Conservation (phyloP, 2,888 invertebrate genomes). For the Coelopa pilipes region DNA sequence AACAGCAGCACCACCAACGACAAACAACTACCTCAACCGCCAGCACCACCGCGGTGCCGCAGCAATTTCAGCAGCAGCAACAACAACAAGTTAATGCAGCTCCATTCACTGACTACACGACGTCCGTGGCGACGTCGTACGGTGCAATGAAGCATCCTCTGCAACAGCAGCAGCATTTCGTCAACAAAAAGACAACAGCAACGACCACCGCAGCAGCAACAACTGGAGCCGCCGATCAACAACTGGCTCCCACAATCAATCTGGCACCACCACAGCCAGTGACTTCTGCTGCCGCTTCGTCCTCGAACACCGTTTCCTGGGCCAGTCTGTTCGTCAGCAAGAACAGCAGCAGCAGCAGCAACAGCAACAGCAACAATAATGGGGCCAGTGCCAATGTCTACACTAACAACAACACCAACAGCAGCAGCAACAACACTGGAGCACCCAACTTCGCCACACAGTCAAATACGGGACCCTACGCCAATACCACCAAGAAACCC, state of each 20-base stretch:
- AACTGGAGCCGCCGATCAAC: constrained; percentile 29
- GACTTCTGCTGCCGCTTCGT: constrained; percentile 47
- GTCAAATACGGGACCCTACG: constrained; percentile 10
- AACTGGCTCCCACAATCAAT: constrained; percentile 48
- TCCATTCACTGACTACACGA: constrained; percentile 8
- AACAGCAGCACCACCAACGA: constrained; percentile 35
- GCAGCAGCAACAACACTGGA: too few relatives aligned
- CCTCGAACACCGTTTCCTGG: constrained; percentile 70
- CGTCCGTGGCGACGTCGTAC: neutral
- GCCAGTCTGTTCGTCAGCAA: constrained; percentile 73
- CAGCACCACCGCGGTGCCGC: constrained; percentile 67
- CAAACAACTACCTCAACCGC: constrained; percentile 64
- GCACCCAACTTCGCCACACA: neutral
- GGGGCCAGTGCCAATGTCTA: too few relatives aligned
- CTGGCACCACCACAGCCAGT: constrained; percentile 64
- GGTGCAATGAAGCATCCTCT: neutral
- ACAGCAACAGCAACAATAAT: too few relatives aligned
- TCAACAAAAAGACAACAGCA: constrained; percentile 23
- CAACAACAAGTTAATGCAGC: constrained; percentile 28
- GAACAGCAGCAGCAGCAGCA: constrained; percentile 41
- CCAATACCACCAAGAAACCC: constrained; percentile 68
- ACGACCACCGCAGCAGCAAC: constrained; percentile 6
- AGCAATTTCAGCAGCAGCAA: constrained; percentile 53
- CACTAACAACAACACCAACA: neutral
- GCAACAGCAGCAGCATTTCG: constrained; percentile 17